Percentiles rank a stretch among this genome's conserved stretches.
These are phyloP conservation scores for Eretmocerus hayati DNA, from an alignment of 2,888 invertebrate genomes.

Conservation along the genomic window DNA sequence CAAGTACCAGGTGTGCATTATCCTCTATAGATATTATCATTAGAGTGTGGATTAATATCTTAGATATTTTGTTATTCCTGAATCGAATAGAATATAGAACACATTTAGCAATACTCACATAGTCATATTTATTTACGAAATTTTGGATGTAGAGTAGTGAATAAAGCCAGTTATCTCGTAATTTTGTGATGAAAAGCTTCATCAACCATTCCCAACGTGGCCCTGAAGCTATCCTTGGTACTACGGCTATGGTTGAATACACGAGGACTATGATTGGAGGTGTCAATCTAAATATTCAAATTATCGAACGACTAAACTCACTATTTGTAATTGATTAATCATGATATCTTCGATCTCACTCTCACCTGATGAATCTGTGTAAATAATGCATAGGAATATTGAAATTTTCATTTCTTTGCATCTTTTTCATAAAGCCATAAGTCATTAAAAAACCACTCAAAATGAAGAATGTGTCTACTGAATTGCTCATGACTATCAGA, in stretches of 20 bases:
- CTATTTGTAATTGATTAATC: too few species aligned
- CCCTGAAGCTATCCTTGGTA: conserved; percentile 43
- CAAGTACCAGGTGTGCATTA: conserved; percentile 54
- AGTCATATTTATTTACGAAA: background rate
- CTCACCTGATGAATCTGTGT: conserved; percentile 9
- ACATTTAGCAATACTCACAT: background rate
- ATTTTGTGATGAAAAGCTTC: conserved; percentile 32
- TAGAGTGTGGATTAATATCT: background rate
- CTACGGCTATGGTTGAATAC: background rate
- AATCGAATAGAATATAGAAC: too few species aligned
- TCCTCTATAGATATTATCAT: conserved; percentile 39
- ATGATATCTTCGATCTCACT: too few species aligned
- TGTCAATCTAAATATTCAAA: background rate
- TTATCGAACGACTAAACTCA: too few species aligned
- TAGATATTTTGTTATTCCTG: too few species aligned
- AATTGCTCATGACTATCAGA: background rate
- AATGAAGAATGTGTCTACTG: conserved; percentile 10
- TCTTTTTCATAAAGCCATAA: conserved; percentile 1
- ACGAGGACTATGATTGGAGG: background rate
- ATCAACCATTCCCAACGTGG: conserved; percentile 40
- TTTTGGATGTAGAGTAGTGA: conserved; percentile 50
- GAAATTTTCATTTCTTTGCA: background rate
- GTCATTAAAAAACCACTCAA: conserved; percentile 8
- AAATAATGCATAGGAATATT: conserved; percentile 2
- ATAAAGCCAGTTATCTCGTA: conserved; percentile 50